These are phyloP conservation scores for Apodemus agrarius DNA, from an alignment of 2,797 vertebrate species.

Conservation along the genomic window DNA sequence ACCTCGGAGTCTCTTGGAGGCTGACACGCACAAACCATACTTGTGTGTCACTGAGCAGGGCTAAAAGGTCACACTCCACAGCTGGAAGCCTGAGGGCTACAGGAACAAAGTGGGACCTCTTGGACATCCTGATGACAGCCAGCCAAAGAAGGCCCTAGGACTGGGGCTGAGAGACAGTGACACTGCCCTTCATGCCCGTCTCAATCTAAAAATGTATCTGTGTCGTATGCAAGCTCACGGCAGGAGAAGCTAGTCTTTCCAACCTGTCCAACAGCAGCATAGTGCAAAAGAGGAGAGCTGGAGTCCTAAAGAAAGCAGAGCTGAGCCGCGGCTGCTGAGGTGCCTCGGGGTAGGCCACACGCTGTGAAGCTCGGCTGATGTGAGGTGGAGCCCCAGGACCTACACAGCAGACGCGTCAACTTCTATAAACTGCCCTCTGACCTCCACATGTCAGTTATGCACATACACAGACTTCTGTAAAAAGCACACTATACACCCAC, in stretches of 20 bases:
- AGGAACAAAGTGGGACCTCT: slow-evolving; percentile 38
- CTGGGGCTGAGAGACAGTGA: not conserved
- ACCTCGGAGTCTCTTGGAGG: fast-evolving
- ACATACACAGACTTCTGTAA: not conserved
- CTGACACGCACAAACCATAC: not conserved
- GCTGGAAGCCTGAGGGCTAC: not conserved
- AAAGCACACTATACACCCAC: too few species aligned
- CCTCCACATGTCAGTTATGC: not conserved
- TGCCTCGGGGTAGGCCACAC: too few species aligned
- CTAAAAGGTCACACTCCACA: slow-evolving; percentile 16
- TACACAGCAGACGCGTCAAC: not conserved
- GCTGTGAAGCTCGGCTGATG: not conserved
- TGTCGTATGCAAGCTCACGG: fast-evolving
- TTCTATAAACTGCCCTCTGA: not conserved
- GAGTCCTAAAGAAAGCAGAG: not conserved
- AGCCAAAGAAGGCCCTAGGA: not conserved
- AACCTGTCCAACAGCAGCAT: not conserved
- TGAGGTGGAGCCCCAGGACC: not conserved
- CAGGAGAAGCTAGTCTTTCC: not conserved
- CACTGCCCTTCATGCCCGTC: not conserved
- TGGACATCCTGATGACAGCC: not conserved
- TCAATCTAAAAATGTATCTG: not conserved
- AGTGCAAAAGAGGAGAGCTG: not conserved
- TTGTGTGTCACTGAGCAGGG: not conserved
- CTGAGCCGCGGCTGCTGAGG: not conserved